Evolutionary conservation across 2,113 vertebrate genomes (phyloP), one percentile per base, ranked within the genome.

Genomic region (Microtus richardsoni): DNA sequence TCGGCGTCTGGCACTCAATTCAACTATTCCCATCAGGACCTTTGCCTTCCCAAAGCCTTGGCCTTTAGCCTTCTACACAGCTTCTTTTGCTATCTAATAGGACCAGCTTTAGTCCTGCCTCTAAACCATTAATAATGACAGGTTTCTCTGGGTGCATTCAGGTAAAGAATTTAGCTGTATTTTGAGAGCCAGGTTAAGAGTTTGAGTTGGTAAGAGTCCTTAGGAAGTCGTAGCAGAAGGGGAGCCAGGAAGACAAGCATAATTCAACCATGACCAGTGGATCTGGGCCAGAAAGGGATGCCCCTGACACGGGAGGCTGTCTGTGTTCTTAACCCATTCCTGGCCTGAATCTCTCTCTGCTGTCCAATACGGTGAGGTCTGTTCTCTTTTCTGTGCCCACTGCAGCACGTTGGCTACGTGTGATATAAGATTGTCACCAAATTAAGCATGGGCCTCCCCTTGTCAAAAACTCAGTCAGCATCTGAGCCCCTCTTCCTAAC

Each of bases 381-480:
- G 73, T 52, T 79, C 86, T 71, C 24, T 47, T 14, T 30, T 83
- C 49, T 86, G 60, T 33, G 54, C 26, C 71, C 60, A 58, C 36
- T 49, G 83, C 16, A 44, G 33, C 8, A 62, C 28, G 5, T 75
- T 84, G 13, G 70, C 70, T 58, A 36, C 28, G 9, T 19, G 89
- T 89, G 87, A 84, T 79, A 89, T 28, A 52, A 89, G 89, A 88
- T 33, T 88, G 91, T 94, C 93, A 84, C 30, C 21, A 88, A 84
- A 88, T 75, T 91, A 90, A 84, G 64, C 49, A 41, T 73, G 75
- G 89, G 68, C 49, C 26, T 88, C 80, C 39, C 74, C 78, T 92
- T 93, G 93, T 96, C 86, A 47, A 88, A 95, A 95, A 70, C 89
- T 79, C 89, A 68, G 12, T 91, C 33, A n/a, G 54, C 28, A 22